Base-by-base conservation (phyloP, 2,113 vertebrate genomes). In the Suncus etruscus region DNA sequence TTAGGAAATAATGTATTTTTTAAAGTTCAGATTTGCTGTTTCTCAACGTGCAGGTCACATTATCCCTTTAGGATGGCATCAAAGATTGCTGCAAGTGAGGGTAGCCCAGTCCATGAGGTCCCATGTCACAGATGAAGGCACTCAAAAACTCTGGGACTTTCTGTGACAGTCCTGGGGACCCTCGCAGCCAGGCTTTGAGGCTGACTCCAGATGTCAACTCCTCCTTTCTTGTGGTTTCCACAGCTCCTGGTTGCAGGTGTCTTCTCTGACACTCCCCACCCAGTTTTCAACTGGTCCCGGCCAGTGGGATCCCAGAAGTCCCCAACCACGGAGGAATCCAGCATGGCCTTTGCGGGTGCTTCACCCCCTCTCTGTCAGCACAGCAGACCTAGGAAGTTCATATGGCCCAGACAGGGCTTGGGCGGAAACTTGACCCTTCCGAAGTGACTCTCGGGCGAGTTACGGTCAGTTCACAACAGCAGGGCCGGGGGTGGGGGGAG, bases 401-500 rank as follows among this genome's bases (percentile, higher is more conserved):
- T 4, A 29, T 66, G 16, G 9, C 1, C 70, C 20, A 3, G 69
- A 39, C 32, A 8, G 69, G 31, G 96, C 96, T 39, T 24, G 32
- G 76, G 47, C 50, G 73, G n/a, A 93, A 68, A 83, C 87, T 31
- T 66, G 90, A 96, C 89, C 77, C 80, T 1, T 83, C 20, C 58
- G 11, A 32, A 8, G 63, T 94, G 94, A 96, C 95, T 96, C 94
- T 92, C 84, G 24, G 39, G 90, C 45, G 63, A n/a, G 76, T 31
- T 58, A 94, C 93, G 89, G 97, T 96, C 15, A 11, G 84, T 97
- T 96, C 97, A 54, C 50, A 66, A 14, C 76, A 78, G 74, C 96
- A 92, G 96, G 94, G 92, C 95, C 95, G 88, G 93, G 95, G 94
- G 96, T 96, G 95, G 96, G 93, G 95, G 96, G 96, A 95, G 83